Evolutionary conservation across 2,797 vertebrate species (phyloP), one percentile per base, ranked within the genome.

Genomic region (Lagorchestes hirsutus): DNA sequence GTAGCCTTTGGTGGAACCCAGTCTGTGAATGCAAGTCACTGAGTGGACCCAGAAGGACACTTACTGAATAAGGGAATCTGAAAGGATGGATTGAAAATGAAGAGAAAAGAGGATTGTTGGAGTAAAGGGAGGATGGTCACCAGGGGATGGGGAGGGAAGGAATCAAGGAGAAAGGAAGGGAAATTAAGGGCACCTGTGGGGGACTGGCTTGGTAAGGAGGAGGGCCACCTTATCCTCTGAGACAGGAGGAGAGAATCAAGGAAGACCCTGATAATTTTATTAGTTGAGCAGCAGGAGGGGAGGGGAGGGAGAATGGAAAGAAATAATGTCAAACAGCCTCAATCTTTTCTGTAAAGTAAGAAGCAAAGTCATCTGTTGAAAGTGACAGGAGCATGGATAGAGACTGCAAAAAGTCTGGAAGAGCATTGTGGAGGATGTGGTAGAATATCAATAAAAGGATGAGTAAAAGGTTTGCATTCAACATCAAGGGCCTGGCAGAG

Each of bases 391-490:
- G 12, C 74, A 87, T 87, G 40, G 40, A 87, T 50, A 40, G 40
- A 87, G 40, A 50, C 9, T 50, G 24, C 74, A 87, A 87, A 87
- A 50, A 40, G 74, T 87, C 74, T 87, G 9, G 24, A 87, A 46
- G 24, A 87, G 40, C 22, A 50, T 87, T 87, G 74, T 11, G 24
- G 3, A 87, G 40, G 40, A 50, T 87, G 74, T 87, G 74, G 74
- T 87, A 50, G 40, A 87, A 87, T 87, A 87, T 87, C 74, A 87
- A 87, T 87, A 87, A 87, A 87, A 87, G 74, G 29, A 87, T 27
- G 74, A 87, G 74, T 87, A 87, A 87, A 87, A 87, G 74, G 40
- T 50, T 28, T 87, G 5, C 74, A 87, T 87, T 46, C 74, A 50
- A 27, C 40, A 87, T 87, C 40, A 87, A 50, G 74, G 74, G 40